Evolutionary conservation across 2,888 invertebrate species (phyloP).

Genomic region (Drosophila lacicola): DNA sequence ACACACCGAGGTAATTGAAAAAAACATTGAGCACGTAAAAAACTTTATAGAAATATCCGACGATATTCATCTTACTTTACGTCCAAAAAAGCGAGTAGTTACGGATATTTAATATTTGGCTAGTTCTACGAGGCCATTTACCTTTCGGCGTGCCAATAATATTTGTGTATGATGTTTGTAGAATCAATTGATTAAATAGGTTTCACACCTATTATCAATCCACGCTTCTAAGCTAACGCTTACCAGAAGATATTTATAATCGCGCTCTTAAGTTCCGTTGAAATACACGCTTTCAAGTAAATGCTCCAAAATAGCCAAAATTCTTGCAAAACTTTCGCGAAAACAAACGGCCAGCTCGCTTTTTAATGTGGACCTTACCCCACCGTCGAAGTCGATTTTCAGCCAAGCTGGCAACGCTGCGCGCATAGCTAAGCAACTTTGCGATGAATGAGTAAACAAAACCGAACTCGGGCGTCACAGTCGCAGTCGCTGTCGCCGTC

Average conservation of each 20-base stretch:
- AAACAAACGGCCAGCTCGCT: constrained; percentile 31
- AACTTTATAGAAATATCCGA: too few species aligned
- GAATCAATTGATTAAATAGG: background rate
- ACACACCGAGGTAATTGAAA: too few species aligned
- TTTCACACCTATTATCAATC: background rate
- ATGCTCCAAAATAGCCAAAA: constrained; percentile 40
- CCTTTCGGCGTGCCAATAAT: background rate
- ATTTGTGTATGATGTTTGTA: background rate
- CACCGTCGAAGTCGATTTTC: constrained; percentile 30
- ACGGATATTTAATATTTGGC: too few species aligned
- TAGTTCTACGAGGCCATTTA: background rate
- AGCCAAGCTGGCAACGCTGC: constrained; percentile 59
- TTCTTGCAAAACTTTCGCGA: constrained; percentile 69
- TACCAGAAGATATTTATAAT: too few species aligned
- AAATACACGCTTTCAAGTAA: constrained; percentile 4
- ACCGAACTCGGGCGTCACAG: constrained; percentile 69
- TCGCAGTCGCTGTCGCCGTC: constrained; percentile 15
- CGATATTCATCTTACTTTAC: too few species aligned
- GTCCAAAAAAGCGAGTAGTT: too few species aligned
- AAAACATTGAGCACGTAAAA: too few species aligned
- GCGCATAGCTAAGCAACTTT: constrained; percentile 74
- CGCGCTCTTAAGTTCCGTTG: too few species aligned
- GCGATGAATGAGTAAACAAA: constrained; percentile 79
- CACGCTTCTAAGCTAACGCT: too few species aligned
- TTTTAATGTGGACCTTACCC: constrained; percentile 18